Evolutionary conservation across 2,888 invertebrate species (phyloP).

Genomic region (Calliscelio sp.): DNA sequence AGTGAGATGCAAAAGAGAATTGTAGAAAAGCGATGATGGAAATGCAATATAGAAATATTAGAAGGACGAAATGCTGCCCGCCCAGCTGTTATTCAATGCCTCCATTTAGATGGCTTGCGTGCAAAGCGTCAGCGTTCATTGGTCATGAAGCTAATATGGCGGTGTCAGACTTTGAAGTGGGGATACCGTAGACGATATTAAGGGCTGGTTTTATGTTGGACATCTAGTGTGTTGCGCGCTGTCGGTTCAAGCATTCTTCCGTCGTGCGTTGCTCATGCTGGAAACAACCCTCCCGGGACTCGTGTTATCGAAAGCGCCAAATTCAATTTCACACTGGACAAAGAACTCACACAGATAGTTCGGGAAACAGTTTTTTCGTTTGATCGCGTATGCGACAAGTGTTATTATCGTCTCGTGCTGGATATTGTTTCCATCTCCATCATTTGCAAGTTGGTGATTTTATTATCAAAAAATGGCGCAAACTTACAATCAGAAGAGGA

Average conservation of each 20-base stretch:
- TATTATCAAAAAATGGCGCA: conserved; percentile 81
- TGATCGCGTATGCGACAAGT: conserved; percentile 39
- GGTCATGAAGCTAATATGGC: conserved; percentile 86
- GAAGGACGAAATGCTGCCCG: conserved; percentile 85
- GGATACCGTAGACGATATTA: conserved; percentile 83
- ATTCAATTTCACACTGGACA: conserved; percentile 71
- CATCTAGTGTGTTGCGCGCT: conserved; percentile 87
- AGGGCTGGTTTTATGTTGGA: conserved; percentile 84
- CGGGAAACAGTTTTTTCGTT: conserved; percentile 12
- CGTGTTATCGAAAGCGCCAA: conserved; percentile 74
- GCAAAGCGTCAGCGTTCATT: conserved; percentile 85
- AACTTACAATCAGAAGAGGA: conserved; percentile 85
- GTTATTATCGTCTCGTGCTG: conserved; percentile 36
- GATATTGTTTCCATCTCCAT: conserved; percentile 31
- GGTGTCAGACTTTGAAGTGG: conserved; percentile 82
- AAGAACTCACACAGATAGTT: conserved; percentile 37
- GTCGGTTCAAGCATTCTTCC: conserved; percentile 84
- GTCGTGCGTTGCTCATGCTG: conserved; percentile 51
- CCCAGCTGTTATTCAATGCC: conserved; percentile 85
- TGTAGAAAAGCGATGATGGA: conserved; percentile 68
- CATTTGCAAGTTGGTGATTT: conserved; percentile 37
- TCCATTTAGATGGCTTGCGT: conserved; percentile 83
- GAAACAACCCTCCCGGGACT: conserved; percentile 44
- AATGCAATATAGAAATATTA: conserved; percentile 72
- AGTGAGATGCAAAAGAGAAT: conserved; percentile 70